Percentiles rank a stretch among this genome's conserved stretches.
phyloP scores from a whole-genome alignment of 2,888 invertebrate genomes.

The Agriopis marginaria region DNA sequence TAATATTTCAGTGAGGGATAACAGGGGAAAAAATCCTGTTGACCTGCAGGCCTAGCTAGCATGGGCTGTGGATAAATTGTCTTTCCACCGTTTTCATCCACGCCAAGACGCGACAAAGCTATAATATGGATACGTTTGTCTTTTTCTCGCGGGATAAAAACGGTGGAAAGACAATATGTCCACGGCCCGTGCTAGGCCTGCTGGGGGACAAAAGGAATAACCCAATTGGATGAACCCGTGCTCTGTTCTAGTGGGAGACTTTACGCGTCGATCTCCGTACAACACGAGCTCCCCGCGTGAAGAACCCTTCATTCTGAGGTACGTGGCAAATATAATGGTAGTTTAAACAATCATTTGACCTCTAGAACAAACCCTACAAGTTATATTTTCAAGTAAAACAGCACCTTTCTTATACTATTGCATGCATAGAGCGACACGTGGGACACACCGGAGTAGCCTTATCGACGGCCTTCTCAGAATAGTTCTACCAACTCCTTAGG shows the following conservation, averaged over 20 bases:
- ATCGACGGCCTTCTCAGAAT: conserved; percentile 1
- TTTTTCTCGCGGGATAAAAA: no score
- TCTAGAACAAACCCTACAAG: not conserved
- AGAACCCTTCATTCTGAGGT: conserved; percentile 72
- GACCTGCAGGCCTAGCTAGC: no score
- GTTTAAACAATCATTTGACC: not conserved
- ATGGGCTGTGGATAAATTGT: no score
- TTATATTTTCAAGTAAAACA: not conserved
- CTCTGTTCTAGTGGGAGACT: conserved; percentile 59
- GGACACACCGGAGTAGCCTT: not conserved
- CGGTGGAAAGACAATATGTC: no score
- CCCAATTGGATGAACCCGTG: no score
- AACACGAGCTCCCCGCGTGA: conserved; percentile 62
- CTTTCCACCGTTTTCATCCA: no score
- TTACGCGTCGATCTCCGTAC: conserved; percentile 61
- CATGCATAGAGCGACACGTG: not conserved
- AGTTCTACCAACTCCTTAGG: not conserved
- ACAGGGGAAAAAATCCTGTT: no score
- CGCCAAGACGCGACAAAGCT: no score
- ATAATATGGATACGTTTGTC: no score
- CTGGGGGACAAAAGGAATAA: no score
- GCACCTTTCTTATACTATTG: not conserved
- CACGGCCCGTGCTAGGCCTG: no score
- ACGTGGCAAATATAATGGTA: conserved; percentile 26
- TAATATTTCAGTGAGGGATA: no score